Evolutionary conservation across 2,113 vertebrate species (phyloP), one percentile per base, ranked within the genome.

Genomic region (Myotis brandtii): DNA sequence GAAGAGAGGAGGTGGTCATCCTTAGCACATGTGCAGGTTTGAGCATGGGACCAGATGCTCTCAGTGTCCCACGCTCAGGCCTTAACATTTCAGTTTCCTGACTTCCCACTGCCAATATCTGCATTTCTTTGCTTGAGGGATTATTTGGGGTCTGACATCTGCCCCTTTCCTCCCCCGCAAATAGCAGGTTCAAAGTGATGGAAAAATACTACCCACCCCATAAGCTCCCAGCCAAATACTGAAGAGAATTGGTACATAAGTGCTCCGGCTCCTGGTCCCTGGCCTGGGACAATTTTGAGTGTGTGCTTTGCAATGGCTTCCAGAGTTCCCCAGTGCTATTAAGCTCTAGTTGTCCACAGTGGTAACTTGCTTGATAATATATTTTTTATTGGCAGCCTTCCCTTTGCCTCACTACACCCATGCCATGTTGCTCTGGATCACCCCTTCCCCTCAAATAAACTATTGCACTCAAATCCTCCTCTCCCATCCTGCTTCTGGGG

Each of bases 151-250:
- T 80, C 32, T 94, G 52, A 48, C 8, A 5, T 11, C 50, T 73
- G 5, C 1, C 10, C 34, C 8, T 2, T 2, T 2, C 3, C 8
- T 72, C 2, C 40, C 32, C 4, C 8, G 2, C 20, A 52, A 23
- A 66, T 1, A 54, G 18, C 4, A 64, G 23, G 2, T 43, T 80
- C 16, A 20, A 87, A 40, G 17, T 70, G 20, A 46, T 93, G 10
- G 13, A 69, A 82, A 80, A 86, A 89, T 48, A 30, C 64, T 72
- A 18, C 43, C 32, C 27, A 43, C 4, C 9, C 20, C 2, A 1
- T 20, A 37, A 54, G 7, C 13, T 54, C 21, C 46, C 17, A 48
- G 70, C 8, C 30, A 43, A 37, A 46, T 25, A 8, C 20, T 14
- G 66, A 40, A 75, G 77, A 64, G 56, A 69, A 30, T 4, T 77